A percentile compares a stretch with the other conserved stretches of the same genome.
These are phyloP conservation scores for Acleris emargana DNA, from an alignment of 2,888 invertebrate species.

Conservation along the genomic window DNA sequence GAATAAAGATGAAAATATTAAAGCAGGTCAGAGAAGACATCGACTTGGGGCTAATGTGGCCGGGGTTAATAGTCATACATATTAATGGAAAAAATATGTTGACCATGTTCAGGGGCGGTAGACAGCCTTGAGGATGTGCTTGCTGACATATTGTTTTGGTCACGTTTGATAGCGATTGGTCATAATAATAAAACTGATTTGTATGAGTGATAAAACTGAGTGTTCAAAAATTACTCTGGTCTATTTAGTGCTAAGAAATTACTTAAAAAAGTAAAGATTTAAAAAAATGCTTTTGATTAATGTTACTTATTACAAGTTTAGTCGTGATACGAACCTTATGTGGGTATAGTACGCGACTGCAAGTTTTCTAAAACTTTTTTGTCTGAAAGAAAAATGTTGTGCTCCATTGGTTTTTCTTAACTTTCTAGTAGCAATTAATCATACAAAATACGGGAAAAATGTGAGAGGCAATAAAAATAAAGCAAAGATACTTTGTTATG, in stretches of 20 bases:
- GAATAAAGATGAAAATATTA: conserved; percentile 83
- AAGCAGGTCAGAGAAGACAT: conserved; percentile 67
- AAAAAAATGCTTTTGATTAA: too few relatives aligned
- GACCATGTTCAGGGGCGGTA: conserved; percentile 43
- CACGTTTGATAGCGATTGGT: neutral
- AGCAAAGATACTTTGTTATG: conserved; percentile 32
- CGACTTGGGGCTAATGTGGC: conserved; percentile 67
- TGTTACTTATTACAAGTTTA: too few relatives aligned
- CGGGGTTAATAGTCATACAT: conserved; percentile 75
- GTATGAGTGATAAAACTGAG: too few relatives aligned
- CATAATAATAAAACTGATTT: neutral
- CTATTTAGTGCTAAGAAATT: too few relatives aligned
- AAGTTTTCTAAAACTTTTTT: too few relatives aligned
- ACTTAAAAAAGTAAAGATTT: too few relatives aligned
- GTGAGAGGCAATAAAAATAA: conserved; percentile 34
- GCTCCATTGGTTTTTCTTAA: neutral
- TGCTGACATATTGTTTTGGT: conserved; percentile 15
- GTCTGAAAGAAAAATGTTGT: too few relatives aligned
- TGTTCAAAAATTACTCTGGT: too few relatives aligned
- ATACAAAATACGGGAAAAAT: conserved; percentile 24
- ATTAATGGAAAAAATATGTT: conserved; percentile 69
- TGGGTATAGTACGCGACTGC: too few relatives aligned
- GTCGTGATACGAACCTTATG: too few relatives aligned
- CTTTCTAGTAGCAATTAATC: conserved; percentile 17
- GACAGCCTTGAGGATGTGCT: conserved; percentile 26